A percentile compares a stretch with the other conserved stretches of the same genome.
phyloP scores from a whole-genome alignment of 2,797 vertebrate species.

The Rhinatrema bivittatum region DNA sequence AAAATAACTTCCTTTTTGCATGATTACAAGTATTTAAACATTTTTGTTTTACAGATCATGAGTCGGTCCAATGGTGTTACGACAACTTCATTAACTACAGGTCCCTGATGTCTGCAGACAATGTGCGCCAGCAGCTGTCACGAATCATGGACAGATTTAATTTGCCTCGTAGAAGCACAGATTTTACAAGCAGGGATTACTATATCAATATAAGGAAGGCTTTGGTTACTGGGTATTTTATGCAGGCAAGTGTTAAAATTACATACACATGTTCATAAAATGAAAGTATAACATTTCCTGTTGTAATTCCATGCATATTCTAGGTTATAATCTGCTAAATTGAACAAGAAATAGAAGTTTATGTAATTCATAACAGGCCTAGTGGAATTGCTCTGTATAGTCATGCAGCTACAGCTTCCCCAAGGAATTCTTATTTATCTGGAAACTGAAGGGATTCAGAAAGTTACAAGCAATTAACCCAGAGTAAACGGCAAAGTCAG shows the following conservation, averaged over 20 bases:
- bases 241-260: constrained; percentile 72
- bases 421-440: constrained; percentile 9
- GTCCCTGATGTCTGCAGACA: constrained; percentile 98
- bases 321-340: background rate
- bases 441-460: constrained; percentile 3
- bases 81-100: constrained; percentile 99
- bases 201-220: constrained; percentile 94
- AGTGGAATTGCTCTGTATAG: constrained; percentile 3
- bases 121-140: constrained; percentile 93
- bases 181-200: constrained; percentile 92
- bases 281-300: too few relatives aligned
- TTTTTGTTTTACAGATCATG: constrained; percentile 79
- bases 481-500: background rate
- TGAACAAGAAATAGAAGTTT: constrained; percentile 8
- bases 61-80: constrained; percentile 98
- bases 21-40: constrained; percentile 37
- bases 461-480: background rate
- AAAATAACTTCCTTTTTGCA: constrained; percentile 25
- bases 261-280: too few relatives aligned
- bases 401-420: background rate
- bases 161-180: constrained; percentile 88
- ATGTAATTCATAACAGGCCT: background rate
- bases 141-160: constrained; percentile 98
- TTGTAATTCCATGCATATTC: too few relatives aligned
- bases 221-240: constrained; percentile 93